phyloP scores from a whole-genome alignment of 2,797 vertebrate genomes.

The Halcyon chelicuti region DNA sequence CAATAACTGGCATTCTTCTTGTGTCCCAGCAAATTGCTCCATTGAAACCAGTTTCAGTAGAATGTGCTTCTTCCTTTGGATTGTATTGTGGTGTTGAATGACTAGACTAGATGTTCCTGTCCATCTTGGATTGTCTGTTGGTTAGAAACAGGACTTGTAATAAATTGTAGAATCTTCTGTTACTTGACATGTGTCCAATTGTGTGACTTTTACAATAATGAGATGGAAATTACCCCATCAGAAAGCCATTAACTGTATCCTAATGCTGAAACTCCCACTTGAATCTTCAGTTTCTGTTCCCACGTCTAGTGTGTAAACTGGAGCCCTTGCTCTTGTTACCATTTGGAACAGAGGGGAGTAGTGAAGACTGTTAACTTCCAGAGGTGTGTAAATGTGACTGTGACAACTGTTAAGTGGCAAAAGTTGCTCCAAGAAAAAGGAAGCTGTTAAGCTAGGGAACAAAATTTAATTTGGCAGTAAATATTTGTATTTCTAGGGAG shows the following conservation, averaged over 20 bases:
- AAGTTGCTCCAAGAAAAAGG: background rate
- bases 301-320: background rate
- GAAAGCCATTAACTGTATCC: background rate
- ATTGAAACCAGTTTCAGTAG: background rate
- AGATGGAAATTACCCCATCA: background rate
- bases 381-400: background rate
- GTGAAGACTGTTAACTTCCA: background rate
- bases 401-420: background rate
- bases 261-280: background rate
- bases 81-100: background rate
- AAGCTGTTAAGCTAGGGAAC: background rate
- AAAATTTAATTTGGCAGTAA: background rate
- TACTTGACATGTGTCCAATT: background rate
- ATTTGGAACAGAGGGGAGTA: background rate
- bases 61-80: background rate
- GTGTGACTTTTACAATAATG: background rate
- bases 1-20: background rate
- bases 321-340: background rate
- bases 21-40: background rate
- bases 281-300: background rate
- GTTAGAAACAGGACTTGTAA: background rate
- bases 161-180: background rate
- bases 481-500: background rate
- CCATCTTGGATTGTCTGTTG: background rate
- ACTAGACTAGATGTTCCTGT: background rate